phyloP scores from a whole-genome alignment of 2,888 invertebrate genomes.

The Nasonia oneida region DNA sequence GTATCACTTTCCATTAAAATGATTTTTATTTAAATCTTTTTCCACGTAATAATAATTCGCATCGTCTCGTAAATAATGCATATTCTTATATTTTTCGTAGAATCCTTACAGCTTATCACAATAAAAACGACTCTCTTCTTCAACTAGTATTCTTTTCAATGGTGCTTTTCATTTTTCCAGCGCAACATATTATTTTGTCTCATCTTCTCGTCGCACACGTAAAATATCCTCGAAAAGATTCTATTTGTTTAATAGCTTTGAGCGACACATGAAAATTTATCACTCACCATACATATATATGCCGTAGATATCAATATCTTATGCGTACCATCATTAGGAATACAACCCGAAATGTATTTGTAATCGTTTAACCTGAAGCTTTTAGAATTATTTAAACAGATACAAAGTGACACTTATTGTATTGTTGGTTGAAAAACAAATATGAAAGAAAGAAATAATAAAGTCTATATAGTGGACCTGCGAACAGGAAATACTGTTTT shows the following conservation, averaged over 20 bases:
- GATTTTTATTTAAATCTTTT: conserved; percentile 43
- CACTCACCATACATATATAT: conserved; percentile 9
- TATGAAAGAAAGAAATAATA: not conserved
- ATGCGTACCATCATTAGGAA: not conserved
- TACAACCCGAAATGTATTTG: not conserved
- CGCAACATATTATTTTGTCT: not conserved
- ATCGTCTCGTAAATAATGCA: not conserved
- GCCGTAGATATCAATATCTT: not conserved
- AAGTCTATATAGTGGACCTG: no score
- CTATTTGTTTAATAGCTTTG: not conserved
- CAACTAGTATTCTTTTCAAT: conserved; percentile 45
- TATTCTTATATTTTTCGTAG: not conserved
- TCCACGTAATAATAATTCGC: conserved; percentile 56
- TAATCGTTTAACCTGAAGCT: not conserved
- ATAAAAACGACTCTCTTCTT: conserved; percentile 60
- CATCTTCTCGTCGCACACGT: not conserved
- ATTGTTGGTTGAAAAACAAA: not conserved
- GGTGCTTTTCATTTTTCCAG: not conserved
- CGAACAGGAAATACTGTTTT: no score
- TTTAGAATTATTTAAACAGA: conserved; percentile 7
- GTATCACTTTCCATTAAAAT: conserved; percentile 29
- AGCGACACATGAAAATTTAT: not conserved
- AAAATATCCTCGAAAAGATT: conserved; percentile 31
- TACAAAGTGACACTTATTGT: not conserved
- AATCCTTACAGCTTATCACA: conserved; percentile 63